Evolutionary conservation across 2,888 invertebrate species (phyloP), one percentile per base, ranked within the genome.

Genomic region (Andrena dorsata): DNA sequence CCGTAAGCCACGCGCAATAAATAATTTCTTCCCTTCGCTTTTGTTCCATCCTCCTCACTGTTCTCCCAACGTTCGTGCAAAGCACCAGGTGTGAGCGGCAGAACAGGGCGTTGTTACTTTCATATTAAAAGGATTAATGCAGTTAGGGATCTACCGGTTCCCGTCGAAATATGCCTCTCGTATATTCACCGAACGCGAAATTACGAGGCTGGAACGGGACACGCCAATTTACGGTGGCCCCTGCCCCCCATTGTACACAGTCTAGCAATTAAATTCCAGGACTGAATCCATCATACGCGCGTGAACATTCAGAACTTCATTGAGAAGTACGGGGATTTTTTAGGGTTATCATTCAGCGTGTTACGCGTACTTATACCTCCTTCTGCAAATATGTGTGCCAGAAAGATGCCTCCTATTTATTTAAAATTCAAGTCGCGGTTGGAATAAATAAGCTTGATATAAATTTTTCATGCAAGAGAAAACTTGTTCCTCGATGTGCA

Each of bases 61-160:
- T 28, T 20, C 60, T 71, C 26, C 64, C 20, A 51, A 58, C 47
- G 47, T 56, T 56, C 32, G 41, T 71, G 69, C 53, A 84, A 70
- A 84, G 90, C 84, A 89, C 87, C 92, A 91, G 91, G 90, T 91
- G 91, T 86, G 88, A 88, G 88, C 85, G 87, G 88, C 86, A 76
- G 80, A 76, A 80, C 86, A 73, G 71, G 80, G 83, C 83, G 88
- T 90, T 91, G 91, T 92, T 92, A 90, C 90, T 92, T 92, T 90
- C 90, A 90, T 92, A 92, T 92, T 91, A 91, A 91, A 89, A 87
- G 90, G 90, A 91, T 91, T 91, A 91, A 92, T 90, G 89, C 87
- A 84, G 84, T 85, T 87, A 83, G 81, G 84, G 83, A 82, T 83
- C 70, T 76, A 76, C 76, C 73, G 72, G 80, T 60, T 75, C 58